Base-by-base conservation (phyloP, 2,888 invertebrate species). In the Ormyrus nitidulus region DNA sequence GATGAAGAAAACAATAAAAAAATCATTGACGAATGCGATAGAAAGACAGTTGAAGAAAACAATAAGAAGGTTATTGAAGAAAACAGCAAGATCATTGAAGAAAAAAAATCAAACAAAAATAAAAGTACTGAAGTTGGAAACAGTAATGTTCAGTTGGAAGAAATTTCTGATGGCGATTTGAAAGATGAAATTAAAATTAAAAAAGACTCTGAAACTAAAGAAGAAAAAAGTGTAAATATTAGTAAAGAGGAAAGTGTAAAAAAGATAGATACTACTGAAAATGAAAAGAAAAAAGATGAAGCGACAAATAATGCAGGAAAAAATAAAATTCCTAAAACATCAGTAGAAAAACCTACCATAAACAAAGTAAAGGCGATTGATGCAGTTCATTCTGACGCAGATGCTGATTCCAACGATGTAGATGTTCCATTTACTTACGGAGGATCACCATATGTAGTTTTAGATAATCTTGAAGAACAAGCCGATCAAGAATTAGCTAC, bases 381-480 rank as follows among this genome's bases (percentile, higher is more conserved):
- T 19, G 6, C 54, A 13, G 19, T 0, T 13, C 78, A 82, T 11
- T n/a, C 19, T 1, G 77, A 74, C 10, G n/a, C 34, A 7, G 77
- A 58, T 6, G 13, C 72, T 11, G 44, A 75, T 0, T 34, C 34
- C 34, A 64, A 71, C 8, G 58, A 75, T 48, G 58, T 51, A 0
- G 66, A 72, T 8, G 54, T 64, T 56, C 51, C 81, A 9, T 81
- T 81, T 9, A 81, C 79, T n/a, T 81, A 81, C 6, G 81, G 46
- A 76, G 81, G 81, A 34, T 79, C 81, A 7, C 69, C 79, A 5
- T 79, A 80, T 46, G 82, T 82, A 8, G 71, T 82, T 10, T 10
- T 82, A 59, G 82, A 82, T 64, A 80, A 80, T 54, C 65, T 82
- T 19, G 82, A 80, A 75, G 80, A 80, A 10, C 61, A 13, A 7